A percentile compares a stretch with the other conserved stretches of the same genome.
Conservation (phyloP, 2,113 vertebrate genomes). For the Falcunculus frontatus region DNA sequence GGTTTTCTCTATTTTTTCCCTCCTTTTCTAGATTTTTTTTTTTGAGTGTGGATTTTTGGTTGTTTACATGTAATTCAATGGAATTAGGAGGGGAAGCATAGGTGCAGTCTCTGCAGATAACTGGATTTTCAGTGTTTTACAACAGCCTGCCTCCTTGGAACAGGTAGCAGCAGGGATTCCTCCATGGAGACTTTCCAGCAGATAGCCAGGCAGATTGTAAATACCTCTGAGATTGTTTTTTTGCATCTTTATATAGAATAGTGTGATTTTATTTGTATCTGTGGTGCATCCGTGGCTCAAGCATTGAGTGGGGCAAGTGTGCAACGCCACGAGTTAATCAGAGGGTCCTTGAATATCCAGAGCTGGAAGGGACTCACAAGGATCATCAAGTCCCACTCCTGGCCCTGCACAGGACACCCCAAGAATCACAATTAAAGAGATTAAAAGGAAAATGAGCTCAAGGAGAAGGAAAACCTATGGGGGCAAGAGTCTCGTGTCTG, state of each 20-base stretch:
- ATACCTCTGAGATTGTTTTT: background rate
- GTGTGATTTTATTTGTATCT: background rate
- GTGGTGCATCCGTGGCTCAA: accelerated
- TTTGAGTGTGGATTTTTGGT: background rate
- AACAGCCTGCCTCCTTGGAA: slow-evolving; percentile 26
- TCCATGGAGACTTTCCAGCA: background rate
- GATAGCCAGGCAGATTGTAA: slow-evolving; percentile 40
- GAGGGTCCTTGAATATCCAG: background rate
- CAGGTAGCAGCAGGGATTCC: background rate
- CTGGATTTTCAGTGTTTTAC: background rate
- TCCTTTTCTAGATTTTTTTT: background rate
- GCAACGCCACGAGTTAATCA: background rate
- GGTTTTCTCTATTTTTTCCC: background rate
- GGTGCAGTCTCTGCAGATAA: background rate
- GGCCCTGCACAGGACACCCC: background rate
- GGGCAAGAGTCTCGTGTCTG: accelerated
- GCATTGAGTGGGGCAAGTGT: background rate
- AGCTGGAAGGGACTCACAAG: background rate
- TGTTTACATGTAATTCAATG: background rate
- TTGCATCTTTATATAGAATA: background rate
- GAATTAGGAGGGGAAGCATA: background rate
- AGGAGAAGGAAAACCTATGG: background rate
- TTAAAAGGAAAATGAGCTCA: background rate
- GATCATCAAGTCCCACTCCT: background rate
- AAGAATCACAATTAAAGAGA: background rate